phyloP scores from a whole-genome alignment of 2,797 vertebrate genomes.

The Scarus forsteni region DNA sequence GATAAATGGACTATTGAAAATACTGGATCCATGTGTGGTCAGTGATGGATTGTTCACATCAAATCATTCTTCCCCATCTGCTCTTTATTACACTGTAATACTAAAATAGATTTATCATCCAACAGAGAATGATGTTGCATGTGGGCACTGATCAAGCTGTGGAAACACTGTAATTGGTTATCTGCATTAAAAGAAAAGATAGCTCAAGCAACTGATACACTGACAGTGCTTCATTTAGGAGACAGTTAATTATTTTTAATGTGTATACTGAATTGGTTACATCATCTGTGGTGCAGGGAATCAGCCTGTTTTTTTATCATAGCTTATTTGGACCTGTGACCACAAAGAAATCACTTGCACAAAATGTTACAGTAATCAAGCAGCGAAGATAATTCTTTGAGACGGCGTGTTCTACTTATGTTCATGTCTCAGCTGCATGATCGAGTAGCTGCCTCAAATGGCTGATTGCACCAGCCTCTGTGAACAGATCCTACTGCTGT shows the following conservation, averaged over 20 bases:
- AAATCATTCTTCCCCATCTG: conserved; percentile 5
- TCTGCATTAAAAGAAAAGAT: conserved; percentile 13
- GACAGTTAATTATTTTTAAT: conserved; percentile 4
- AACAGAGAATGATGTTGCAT: neutral
- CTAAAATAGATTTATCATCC: conserved; percentile 4
- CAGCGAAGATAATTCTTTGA: too few species aligned
- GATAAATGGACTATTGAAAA: conserved; percentile 40
- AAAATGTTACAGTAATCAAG: too few species aligned
- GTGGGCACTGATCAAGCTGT: neutral
- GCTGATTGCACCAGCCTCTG: too few species aligned
- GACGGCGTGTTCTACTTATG: too few species aligned
- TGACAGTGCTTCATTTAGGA: neutral
- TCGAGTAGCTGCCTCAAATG: too few species aligned
- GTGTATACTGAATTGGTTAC: conserved; percentile 1
- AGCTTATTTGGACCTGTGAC: too few species aligned
- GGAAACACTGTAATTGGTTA: neutral
- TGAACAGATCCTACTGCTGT: too few species aligned
- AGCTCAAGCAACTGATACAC: too few species aligned
- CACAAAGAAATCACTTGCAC: too few species aligned
- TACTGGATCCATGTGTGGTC: conserved; percentile 23
- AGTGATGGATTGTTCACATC: conserved; percentile 32
- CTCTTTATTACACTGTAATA: neutral
- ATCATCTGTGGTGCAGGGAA: too few species aligned
- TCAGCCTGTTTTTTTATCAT: too few species aligned
- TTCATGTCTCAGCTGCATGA: too few species aligned